Evolutionary conservation across 2,797 vertebrate species (phyloP), one percentile per base, ranked within the genome.

Genomic region (Argyrosomus regius): DNA sequence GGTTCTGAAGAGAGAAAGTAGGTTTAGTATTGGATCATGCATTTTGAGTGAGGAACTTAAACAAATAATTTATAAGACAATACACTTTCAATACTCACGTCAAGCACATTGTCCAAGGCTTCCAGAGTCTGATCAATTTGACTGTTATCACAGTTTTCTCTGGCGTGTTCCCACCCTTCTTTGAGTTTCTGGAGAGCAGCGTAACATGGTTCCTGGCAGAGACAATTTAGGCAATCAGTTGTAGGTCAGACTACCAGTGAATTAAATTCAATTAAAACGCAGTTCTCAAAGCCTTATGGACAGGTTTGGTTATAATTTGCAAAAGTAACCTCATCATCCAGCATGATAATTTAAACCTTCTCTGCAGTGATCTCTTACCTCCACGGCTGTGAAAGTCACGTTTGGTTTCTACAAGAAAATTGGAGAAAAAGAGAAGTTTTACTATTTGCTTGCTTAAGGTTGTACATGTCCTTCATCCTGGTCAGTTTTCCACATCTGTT

Each of bases 131-230:
- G 0, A 0, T 0, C 0, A 3, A 59, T 24, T 0, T 0, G 1
- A 0, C 0, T 0, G 0, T 0, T 0, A 1, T 0, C 0, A 4
- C 86, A 89, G 6, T 39, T 20, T 0, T 0, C 0, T 0, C 0
- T 0, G 1, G 49, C 70, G 0, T 0, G 0, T 0, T 3, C 0
- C 62, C 94, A 75, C 46, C n/a, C 77, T 0, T 0, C 0, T 0
- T 0, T 0, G 26, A 64, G 5, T 0, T 1, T 0, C 39, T 90
- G 6, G 6, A 54, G 73, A 13, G 43, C 10, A 5, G 0, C 0
- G 5, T 0, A 0, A 50, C 83, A 90, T 0, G 4, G 0, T 0
- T 0, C 0, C 85, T 94, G 80, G 43, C 0, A 79, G 41, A 78
- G 6, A 82, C 17, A 87, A 35, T 35, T 35, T 0, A 72, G 13